phyloP scores from a whole-genome alignment of 2,113 vertebrate species.

The Trichomycterus rosablanca region DNA sequence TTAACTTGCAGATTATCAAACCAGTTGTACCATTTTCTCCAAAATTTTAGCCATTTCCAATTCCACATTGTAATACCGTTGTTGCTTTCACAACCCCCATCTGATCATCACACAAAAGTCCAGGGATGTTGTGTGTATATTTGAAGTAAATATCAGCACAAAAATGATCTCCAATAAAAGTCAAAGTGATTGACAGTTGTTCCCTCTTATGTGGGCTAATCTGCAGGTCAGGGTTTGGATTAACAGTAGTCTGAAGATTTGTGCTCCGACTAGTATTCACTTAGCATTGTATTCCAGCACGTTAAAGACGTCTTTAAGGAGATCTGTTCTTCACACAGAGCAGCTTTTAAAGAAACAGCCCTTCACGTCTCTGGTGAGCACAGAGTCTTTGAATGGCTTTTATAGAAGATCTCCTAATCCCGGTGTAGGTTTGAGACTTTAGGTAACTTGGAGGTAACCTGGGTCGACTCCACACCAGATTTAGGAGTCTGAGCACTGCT shows the following conservation, averaged over 20 bases:
- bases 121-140: too few relatives aligned
- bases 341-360: neutral
- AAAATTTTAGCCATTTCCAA: too few relatives aligned
- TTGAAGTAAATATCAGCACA: too few relatives aligned
- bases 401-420: conserved; percentile 17
- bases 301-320: too few relatives aligned
- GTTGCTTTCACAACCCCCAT: too few relatives aligned
- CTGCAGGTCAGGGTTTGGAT: neutral
- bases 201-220: neutral
- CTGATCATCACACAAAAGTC: too few relatives aligned
- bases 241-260: neutral
- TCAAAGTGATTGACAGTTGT: neutral
- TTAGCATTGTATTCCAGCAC: neutral
- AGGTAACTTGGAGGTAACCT: conserved; percentile 20
- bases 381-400: conserved; percentile 10
- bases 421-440: neutral
- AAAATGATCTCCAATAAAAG: too few relatives aligned
- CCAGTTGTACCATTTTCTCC: too few relatives aligned
- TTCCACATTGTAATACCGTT: too few relatives aligned
- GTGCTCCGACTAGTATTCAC: neutral
- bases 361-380: conserved; percentile 9
- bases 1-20: too few relatives aligned
- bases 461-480: neutral
- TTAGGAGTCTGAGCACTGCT: conserved; percentile 9
- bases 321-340: conserved; percentile 1